Evolutionary conservation across 2,888 invertebrate genomes (phyloP).

Genomic region (Idaea biselata): DNA sequence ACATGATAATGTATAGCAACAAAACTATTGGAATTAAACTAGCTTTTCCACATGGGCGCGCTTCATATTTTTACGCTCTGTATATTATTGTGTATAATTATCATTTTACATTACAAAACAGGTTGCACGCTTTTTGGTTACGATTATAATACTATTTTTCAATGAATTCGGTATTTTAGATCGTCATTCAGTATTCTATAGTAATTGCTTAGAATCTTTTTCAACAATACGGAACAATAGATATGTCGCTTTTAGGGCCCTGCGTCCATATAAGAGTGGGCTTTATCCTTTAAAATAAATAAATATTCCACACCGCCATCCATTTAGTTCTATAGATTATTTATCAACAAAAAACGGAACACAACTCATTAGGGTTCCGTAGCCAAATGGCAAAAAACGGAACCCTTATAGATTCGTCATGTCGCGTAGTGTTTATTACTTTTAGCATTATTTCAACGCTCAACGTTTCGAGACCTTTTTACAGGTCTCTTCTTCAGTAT

Average conservation of each 20-base stretch:
- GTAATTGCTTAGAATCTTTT: background rate
- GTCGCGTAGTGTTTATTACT: no score
- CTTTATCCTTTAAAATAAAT: background rate
- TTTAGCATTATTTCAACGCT: no score
- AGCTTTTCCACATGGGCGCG: conserved; percentile 36
- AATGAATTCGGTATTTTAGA: conserved; percentile 13
- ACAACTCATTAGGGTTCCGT: no score
- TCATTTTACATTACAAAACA: conserved; percentile 41
- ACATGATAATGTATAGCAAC: background rate
- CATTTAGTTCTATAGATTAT: no score
- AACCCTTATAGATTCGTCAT: no score
- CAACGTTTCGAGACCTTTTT: no score
- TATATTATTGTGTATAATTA: conserved; percentile 39
- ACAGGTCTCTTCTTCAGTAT: no score
- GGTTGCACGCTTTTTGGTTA: conserved; percentile 57
- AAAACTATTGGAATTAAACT: conserved; percentile 17
- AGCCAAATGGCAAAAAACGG: no score
- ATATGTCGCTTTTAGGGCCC: background rate
- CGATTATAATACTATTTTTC: conserved; percentile 36
- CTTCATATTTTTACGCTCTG: conserved; percentile 58
- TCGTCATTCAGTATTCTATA: conserved; percentile 6
- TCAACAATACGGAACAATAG: background rate
- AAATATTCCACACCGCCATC: no score
- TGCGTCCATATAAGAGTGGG: background rate
- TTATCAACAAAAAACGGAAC: no score